Evolutionary conservation across 2,888 invertebrate species (phyloP).

Genomic region (Pyrocoelia pectoralis): DNA sequence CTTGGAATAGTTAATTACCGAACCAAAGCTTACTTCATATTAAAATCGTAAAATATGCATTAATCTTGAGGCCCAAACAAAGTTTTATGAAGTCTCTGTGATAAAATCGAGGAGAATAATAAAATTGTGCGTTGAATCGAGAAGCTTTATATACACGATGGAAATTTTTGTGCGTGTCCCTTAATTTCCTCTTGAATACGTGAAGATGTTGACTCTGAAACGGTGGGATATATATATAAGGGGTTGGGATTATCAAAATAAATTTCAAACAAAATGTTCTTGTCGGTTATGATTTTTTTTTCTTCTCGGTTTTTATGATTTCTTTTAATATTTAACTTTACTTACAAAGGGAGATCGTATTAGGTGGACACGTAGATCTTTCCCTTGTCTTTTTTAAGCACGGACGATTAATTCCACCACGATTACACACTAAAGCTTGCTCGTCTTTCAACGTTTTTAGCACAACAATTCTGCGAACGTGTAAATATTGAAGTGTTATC

Average conservation of each 20-base stretch:
- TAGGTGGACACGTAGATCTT: not conserved
- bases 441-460: not conserved
- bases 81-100: slow-evolving; percentile 56
- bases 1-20: slow-evolving; percentile 53
- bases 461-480: too few species aligned
- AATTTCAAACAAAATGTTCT: slow-evolving; percentile 22
- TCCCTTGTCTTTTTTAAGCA: not conserved
- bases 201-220: slow-evolving; percentile 50
- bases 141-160: slow-evolving; percentile 48
- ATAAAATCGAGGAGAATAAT: slow-evolving; percentile 57
- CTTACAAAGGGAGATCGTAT: not conserved
- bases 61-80: slow-evolving; percentile 53
- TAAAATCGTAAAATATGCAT: slow-evolving; percentile 58
- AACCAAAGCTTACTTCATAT: slow-evolving; percentile 52
- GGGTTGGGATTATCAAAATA: slow-evolving; percentile 38
- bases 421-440: not conserved
- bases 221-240: slow-evolving; percentile 43
- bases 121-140: slow-evolving; percentile 55
- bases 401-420: slow-evolving; percentile 1
- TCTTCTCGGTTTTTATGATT: not conserved
- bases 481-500: too few species aligned
- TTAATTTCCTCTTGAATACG: slow-evolving; percentile 52
- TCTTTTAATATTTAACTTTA: not conserved
- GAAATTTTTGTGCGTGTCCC: slow-evolving; percentile 51
- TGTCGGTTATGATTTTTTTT: slow-evolving; percentile 14